Percentiles rank a stretch among this genome's conserved stretches.
Conservation (phyloP, 2,888 invertebrate genomes). For the Prosapia bicincta region DNA sequence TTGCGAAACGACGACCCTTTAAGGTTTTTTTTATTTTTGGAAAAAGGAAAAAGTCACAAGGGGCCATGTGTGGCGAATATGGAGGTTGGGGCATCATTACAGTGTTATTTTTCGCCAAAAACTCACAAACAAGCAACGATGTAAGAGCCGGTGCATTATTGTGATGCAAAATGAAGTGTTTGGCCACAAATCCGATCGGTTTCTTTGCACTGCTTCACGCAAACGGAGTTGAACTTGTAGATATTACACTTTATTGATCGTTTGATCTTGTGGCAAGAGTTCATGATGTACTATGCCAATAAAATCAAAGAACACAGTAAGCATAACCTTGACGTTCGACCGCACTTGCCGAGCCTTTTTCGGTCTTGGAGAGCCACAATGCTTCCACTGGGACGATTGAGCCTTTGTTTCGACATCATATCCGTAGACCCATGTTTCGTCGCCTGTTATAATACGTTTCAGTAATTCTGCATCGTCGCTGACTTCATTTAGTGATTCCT, state of each 20-base stretch:
- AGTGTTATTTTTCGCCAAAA: conserved; percentile 36
- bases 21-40: too few species aligned
- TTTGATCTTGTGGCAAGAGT: neutral
- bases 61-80: conserved; percentile 33
- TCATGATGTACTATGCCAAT: conserved; percentile 33
- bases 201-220: conserved; percentile 30
- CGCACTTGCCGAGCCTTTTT: conserved; percentile 36
- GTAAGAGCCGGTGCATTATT: conserved; percentile 16
- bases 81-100: conserved; percentile 23
- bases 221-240: conserved; percentile 15
- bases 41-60: conserved; percentile 30
- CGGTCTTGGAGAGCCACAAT: too few species aligned
- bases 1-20: neutral
- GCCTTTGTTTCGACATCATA: conserved; percentile 40
- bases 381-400: conserved; percentile 38
- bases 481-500: conserved; percentile 30
- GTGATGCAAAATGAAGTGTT: conserved; percentile 26
- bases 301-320: conserved; percentile 31
- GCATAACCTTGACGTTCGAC: conserved; percentile 21
- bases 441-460: conserved; percentile 38
- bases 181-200: conserved; percentile 23
- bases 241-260: conserved; percentile 3
- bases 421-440: conserved; percentile 40
- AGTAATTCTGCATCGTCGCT: conserved; percentile 34
- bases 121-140: conserved; percentile 16